Base-by-base conservation (phyloP, 1,140 invertebrate genomes). In the Palaemon carinicauda region DNA sequence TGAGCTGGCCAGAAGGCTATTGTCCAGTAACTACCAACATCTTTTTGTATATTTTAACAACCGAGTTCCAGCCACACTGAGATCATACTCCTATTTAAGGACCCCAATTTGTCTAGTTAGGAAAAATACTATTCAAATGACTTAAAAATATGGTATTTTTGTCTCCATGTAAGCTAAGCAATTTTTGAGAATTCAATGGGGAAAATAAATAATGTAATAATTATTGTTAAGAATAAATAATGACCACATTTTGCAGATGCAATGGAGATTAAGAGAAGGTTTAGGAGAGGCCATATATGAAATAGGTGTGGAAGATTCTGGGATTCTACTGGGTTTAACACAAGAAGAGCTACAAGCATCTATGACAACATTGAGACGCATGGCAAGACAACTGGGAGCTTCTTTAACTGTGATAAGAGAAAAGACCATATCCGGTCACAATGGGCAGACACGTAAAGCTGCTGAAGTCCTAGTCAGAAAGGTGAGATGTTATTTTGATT, bases 281-380 rank as follows among this genome's bases (percentile, higher is more conserved):
- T 95, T 96, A 80, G 98, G 98, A 9, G 96, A 98, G 91, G 97
- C 97, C 0, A 97, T 99, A 89, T 99, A 99, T 92, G 97, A 98
- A 92, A 96, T 99, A 75, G 97, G 98, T 0, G 98, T 99, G 0
- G 96, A 97, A 86, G 98, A 99, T 92, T 97, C 96, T 91, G 98
- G 98, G 1, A 93, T 95, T 33, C 91, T 98, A 88, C 94, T 95
- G 15, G 97, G 98, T 12, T 92, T 99, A 9, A 94, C 94, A 15
- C 93, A 94, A 80, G 92, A 94, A 17, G 97, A 98, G 78, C 95
- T 99, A 93, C 93, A 94, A 50, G 95, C 95, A 7, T 98, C 96
- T 33, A 92, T 99, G 71, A 93, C 94, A 73, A 97, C 97, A 1
- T 92, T 99, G 21, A 92, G 95, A 74, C 93, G 94, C 86, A 98